Evolutionary conservation across 2,797 vertebrate species (phyloP), one percentile per base, ranked within the genome.

Genomic region (Sebastes cheni): DNA sequence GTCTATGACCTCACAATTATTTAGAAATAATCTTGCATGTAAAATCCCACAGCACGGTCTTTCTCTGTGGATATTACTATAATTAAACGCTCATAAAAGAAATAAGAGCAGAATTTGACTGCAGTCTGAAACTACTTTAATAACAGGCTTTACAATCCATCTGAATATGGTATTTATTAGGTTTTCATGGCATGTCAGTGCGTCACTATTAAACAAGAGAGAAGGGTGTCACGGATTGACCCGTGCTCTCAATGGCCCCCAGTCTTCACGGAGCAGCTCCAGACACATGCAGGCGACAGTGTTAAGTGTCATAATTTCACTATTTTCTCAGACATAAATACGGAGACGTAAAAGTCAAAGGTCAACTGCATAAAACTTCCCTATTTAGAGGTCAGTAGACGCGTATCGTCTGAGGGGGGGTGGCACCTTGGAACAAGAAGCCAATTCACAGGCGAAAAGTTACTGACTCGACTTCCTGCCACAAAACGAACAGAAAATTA

Each of bases 351-450:
- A 79, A 85, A 87, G 95, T 91, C 90, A 91, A 85, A 95, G 95
- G 95, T 95, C 91, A 92, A 60, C 88, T 62, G 91, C 91, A 86
- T 96, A 95, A 95, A 96, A 94, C 90, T 88, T 94, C 91, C 93
- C 91, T 80, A 83, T 92, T 94, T 77, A 83, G 90, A 82, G 92
- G 91, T 93, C 84, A 87, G 81, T 39, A 65, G 87, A 83, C 75
- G 20, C 67, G 13, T 58, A 79, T 75, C 62, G 79, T 81, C 75
- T 78, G 77, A 46, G 71, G 27, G 50, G 34, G 75, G 46, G 66
- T n/a, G 80, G 72, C 67, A 69, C 70, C 22, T 71, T 78, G 86
- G 83, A 95, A 95, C 95, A 95, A 95, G 88, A 77, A 76, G 83
- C 76, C 93, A 72, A 94, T 96, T 96, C 94, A 95, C 88, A 74